A percentile compares a stretch with the other conserved stretches of the same genome.
Conservation (phyloP, 2,888 invertebrate genomes). For the Nephrotoma guestfalica region DNA sequence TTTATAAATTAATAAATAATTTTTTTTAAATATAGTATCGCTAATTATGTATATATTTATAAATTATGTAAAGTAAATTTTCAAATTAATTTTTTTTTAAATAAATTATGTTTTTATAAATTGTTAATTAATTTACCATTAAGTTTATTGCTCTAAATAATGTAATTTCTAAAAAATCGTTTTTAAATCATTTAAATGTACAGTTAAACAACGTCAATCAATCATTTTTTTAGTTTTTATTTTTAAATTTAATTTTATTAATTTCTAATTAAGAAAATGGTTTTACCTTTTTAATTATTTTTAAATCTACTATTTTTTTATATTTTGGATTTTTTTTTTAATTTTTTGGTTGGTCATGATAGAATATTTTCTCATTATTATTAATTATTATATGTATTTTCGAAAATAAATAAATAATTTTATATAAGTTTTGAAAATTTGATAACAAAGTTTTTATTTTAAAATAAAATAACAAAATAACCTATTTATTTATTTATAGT, state of each 20-base stretch:
- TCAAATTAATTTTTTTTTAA: background rate
- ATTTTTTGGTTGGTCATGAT: background rate
- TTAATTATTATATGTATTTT: background rate
- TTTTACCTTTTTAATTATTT: background rate
- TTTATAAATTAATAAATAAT: slow-evolving; percentile 3
- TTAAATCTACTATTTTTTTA: slow-evolving; percentile 2
- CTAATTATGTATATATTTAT: slow-evolving; percentile 4
- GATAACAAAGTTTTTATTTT: background rate
- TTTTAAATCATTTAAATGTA: background rate
- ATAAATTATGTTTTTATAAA: background rate
- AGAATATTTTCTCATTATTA: background rate
- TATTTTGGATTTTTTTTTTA: background rate
- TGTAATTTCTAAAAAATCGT: slow-evolving; percentile 1
- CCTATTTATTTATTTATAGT: background rate
- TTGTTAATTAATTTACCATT: slow-evolving; percentile 3
- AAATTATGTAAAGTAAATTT: background rate
- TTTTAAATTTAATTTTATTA: background rate
- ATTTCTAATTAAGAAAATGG: background rate
- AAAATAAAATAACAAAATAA: background rate
- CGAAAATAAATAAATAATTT: background rate
- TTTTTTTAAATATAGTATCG: background rate
- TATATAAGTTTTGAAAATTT: background rate
- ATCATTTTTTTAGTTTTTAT: background rate
- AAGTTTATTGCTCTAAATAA: slow-evolving; percentile 1
- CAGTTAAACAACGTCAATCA: slow-evolving; percentile 1